These are phyloP conservation scores for Anolis sagrei DNA, from an alignment of 2,113 vertebrate genomes.

Conservation along the genomic window DNA sequence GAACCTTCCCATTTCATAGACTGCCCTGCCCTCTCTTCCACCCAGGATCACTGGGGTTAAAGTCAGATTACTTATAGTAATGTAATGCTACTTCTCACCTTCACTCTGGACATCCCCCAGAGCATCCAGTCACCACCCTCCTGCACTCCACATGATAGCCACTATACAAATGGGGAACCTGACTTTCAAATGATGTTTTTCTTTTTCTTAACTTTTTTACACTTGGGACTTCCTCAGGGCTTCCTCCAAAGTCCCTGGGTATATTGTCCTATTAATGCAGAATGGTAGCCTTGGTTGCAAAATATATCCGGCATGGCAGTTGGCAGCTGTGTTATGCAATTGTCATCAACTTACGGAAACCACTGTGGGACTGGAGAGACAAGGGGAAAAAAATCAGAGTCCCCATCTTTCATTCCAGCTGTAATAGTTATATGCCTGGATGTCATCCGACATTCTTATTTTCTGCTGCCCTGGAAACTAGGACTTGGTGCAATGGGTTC, in stretches of 20 bases:
- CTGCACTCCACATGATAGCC: slow-evolving; percentile 48
- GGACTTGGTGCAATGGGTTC: no score
- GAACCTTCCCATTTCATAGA: not conserved
- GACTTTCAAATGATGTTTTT: slow-evolving; percentile 37
- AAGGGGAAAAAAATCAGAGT: slow-evolving; percentile 29
- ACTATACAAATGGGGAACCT: slow-evolving; percentile 57
- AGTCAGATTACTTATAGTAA: not conserved
- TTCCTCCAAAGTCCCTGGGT: slow-evolving; percentile 67
- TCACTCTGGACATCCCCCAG: slow-evolving; percentile 3
- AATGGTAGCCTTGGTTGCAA: slow-evolving; percentile 78
- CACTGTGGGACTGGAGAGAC: slow-evolving; percentile 69
- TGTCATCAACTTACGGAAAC: slow-evolving; percentile 86
- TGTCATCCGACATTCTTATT: slow-evolving; percentile 39
- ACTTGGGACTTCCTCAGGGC: slow-evolving; percentile 76
- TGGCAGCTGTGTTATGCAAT: slow-evolving; percentile 83
- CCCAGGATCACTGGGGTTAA: not conserved
- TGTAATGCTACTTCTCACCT: not conserved
- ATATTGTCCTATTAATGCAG: slow-evolving; percentile 73
- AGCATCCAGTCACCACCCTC: not conserved
- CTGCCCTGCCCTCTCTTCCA: accelerated
- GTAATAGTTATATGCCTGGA: slow-evolving; percentile 49
- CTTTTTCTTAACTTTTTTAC: slow-evolving; percentile 53
- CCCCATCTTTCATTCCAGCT: slow-evolving; percentile 64
- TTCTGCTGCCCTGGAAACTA: no score
- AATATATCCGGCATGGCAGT: slow-evolving; percentile 84